Evolutionary conservation across 2,888 invertebrate genomes (phyloP).

Genomic region (Eupithecia subfuscata): DNA sequence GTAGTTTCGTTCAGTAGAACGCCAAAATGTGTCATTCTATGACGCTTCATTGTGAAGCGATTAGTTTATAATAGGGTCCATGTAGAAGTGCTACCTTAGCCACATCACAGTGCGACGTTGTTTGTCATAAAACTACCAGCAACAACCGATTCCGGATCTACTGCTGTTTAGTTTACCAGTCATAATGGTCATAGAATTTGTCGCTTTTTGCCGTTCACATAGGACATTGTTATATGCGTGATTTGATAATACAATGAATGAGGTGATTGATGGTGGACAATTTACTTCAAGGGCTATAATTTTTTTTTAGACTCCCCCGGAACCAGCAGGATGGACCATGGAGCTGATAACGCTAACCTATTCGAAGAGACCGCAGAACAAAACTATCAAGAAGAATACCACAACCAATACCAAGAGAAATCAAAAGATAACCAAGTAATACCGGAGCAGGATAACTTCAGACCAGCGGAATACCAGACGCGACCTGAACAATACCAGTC

Average conservation of each 20-base stretch:
- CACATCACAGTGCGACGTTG: background rate
- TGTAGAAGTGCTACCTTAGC: background rate
- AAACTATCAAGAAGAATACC: slow-evolving; percentile 2
- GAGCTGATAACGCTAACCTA: background rate
- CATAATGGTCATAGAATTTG: background rate
- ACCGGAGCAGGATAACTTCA: background rate
- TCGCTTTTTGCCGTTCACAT: background rate
- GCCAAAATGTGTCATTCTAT: background rate
- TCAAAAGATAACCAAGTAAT: background rate
- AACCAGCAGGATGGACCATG: slow-evolving; percentile 5
- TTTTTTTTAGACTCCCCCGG: slow-evolving; percentile 36
- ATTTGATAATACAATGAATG: background rate
- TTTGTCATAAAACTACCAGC: background rate
- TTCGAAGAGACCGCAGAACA: background rate
- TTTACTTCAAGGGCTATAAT: background rate
- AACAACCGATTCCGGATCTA: background rate
- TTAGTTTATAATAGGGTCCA: background rate
- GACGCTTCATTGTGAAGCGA: background rate
- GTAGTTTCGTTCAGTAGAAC: no score
- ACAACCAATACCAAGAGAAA: background rate
- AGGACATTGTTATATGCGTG: background rate
- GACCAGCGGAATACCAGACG: background rate
- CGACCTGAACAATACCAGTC: background rate
- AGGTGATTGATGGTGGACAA: background rate
- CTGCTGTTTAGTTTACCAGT: background rate